A percentile compares a stretch with the other conserved stretches of the same genome.
Conservation (phyloP, 2,797 vertebrate genomes). For the Xiphorhynchus erythropygius region DNA sequence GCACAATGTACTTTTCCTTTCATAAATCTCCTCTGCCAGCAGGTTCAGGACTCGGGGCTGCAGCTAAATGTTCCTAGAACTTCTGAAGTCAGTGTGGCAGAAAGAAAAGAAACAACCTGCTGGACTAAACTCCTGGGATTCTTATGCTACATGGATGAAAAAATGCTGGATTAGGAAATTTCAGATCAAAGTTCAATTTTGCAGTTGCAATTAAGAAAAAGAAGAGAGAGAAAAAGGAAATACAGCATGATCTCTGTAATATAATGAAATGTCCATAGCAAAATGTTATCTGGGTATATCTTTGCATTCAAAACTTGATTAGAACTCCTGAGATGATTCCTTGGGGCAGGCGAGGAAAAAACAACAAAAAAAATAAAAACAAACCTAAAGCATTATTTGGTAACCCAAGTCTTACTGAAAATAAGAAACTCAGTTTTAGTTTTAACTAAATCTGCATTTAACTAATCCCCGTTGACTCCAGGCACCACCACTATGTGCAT, state of each 20-base stretch:
- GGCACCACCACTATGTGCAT: rapidly evolving
- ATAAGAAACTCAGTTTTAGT: not conserved
- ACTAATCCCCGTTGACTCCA: not conserved
- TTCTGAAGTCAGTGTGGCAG: not conserved
- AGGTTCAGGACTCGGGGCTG: not conserved
- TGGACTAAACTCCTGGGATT: not conserved
- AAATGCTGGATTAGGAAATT: not conserved
- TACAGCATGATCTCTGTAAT: not conserved
- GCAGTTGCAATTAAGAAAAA: not conserved
- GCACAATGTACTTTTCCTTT: not conserved
- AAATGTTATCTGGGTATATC: not conserved
- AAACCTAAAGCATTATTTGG: not conserved
- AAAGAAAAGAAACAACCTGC: not conserved
- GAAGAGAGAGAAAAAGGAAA: not conserved
- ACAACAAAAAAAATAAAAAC: not conserved
- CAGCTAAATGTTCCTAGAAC: not conserved
- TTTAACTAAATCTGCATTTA: not conserved
- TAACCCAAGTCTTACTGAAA: not conserved
- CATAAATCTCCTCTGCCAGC: not conserved
- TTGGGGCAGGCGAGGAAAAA: not conserved
- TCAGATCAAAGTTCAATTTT: not conserved
- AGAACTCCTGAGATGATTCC: not conserved
- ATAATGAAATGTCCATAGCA: not conserved
- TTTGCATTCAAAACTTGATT: not conserved
- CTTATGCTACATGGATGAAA: not conserved